phyloP scores from a whole-genome alignment of 2,888 invertebrate species.

The Hydraecia micacea region DNA sequence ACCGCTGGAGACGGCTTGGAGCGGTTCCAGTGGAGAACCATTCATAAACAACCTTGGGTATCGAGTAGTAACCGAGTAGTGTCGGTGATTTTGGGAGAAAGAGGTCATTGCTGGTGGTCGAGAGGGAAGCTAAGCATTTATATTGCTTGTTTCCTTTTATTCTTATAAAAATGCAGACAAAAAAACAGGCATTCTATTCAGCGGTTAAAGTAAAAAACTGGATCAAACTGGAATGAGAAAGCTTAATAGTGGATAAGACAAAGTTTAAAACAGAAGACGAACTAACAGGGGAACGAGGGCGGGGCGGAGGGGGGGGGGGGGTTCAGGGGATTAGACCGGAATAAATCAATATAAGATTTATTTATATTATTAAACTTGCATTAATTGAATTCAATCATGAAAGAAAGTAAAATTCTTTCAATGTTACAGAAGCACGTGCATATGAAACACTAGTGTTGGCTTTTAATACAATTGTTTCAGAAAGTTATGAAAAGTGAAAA shows the following conservation, averaged over 20 bases:
- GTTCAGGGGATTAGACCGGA: no score
- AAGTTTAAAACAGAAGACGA: no score
- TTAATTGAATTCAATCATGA: neutral
- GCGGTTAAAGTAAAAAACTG: neutral
- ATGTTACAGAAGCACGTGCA: neutral
- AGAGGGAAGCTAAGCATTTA: neutral
- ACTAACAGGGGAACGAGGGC: no score
- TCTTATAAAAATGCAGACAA: neutral
- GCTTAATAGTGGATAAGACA: no score
- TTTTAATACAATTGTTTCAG: neutral
- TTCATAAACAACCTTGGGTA: slow-evolving; percentile 65
- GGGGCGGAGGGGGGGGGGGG: no score
- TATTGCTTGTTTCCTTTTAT: neutral
- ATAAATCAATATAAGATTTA: no score
- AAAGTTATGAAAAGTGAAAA: no score
- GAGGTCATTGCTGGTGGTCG: neutral
- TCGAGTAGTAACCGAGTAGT: slow-evolving; percentile 44
- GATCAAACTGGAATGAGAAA: no score
- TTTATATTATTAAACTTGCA: neutral
- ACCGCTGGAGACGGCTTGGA: slow-evolving; percentile 61
- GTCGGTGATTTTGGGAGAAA: neutral
- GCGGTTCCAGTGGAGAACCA: slow-evolving; percentile 61
- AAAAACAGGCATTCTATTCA: neutral
- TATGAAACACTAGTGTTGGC: neutral
- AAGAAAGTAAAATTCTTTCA: neutral